A percentile compares a stretch with the other conserved stretches of the same genome.
Evolutionary conservation across 2,888 invertebrate species (phyloP).

Genomic region (Leucoptera coffeella): DNA sequence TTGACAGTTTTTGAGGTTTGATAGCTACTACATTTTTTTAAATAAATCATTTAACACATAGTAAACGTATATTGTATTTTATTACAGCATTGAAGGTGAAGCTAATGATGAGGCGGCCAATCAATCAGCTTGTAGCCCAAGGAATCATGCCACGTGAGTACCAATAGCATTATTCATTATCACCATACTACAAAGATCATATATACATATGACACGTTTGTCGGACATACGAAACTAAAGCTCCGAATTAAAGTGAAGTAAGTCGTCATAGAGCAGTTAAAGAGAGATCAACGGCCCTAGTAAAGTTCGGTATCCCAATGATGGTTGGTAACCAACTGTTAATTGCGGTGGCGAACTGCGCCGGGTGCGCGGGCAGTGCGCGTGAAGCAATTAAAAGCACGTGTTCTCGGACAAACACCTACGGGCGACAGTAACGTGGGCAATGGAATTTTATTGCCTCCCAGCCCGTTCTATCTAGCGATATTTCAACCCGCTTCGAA

Average conservation of each 20-base stretch:
- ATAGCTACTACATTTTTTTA: too few relatives aligned
- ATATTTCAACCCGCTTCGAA: conserved; percentile 1
- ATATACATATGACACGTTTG: background rate
- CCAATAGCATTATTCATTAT: too few relatives aligned
- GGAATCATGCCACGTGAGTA: conserved; percentile 98
- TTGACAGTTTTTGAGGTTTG: too few relatives aligned
- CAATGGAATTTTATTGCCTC: conserved; percentile 32
- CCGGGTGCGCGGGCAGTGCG: background rate
- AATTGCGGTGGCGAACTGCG: background rate
- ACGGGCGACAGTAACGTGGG: conserved; percentile 17
- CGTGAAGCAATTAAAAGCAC: conserved; percentile 4
- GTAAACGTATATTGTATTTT: too few relatives aligned
- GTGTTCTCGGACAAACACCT: background rate
- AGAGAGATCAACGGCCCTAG: too few relatives aligned
- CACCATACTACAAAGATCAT: background rate
- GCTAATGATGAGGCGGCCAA: conserved; percentile 89
- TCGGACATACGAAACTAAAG: too few relatives aligned
- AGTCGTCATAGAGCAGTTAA: too few relatives aligned
- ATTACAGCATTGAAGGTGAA: conserved; percentile 93
- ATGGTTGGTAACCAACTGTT: too few relatives aligned
- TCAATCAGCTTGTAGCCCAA: conserved; percentile 93
- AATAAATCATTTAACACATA: too few relatives aligned
- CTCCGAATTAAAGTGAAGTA: too few relatives aligned
- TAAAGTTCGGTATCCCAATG: too few relatives aligned
- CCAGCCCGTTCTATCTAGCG: too few relatives aligned